A percentile compares a stretch with the other conserved stretches of the same genome.
Evolutionary conservation across 1,140 invertebrate genomes (phyloP).

Genomic region (Drosophila prosaltans): DNA sequence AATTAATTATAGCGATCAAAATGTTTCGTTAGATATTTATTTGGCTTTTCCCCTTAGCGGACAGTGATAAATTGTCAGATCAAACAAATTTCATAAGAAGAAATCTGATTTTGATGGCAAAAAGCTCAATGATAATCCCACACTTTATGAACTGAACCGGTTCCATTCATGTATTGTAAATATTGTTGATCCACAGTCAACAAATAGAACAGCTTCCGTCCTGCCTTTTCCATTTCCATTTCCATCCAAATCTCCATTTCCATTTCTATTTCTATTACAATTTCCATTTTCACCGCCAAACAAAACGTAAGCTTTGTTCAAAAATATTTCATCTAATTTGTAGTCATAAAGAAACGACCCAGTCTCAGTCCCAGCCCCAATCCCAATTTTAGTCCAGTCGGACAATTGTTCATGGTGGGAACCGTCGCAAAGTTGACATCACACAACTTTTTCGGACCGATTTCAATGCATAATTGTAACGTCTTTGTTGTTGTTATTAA

Average conservation of each 20-base stretch:
- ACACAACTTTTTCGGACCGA: conserved; percentile 66
- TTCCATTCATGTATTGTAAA: conserved; percentile 26
- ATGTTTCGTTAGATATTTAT: conserved; percentile 23
- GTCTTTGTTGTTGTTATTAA: conserved; percentile 78
- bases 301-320: conserved; percentile 60
- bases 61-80: conserved; percentile 78
- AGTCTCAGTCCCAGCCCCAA: not conserved
- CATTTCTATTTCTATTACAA: conserved; percentile 46
- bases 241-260: not conserved
- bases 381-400: not conserved
- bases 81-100: conserved; percentile 54
- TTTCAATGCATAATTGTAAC: conserved; percentile 81
- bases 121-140: conserved; percentile 60
- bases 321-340: conserved; percentile 49
- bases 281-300: conserved; percentile 21
- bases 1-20: conserved; percentile 75
- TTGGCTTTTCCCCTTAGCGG: conserved; percentile 43
- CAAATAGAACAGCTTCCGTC: conserved; percentile 68
- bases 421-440: conserved; percentile 68
- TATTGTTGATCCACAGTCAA: conserved; percentile 29
- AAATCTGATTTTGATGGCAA: conserved; percentile 53
- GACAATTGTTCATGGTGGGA: conserved; percentile 76
- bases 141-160: conserved; percentile 62
- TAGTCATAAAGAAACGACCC: conserved; percentile 61
- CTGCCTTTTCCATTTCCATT: conserved; percentile 59